Evolutionary conservation across 2,888 invertebrate species (phyloP), one percentile per base, ranked within the genome.

Genomic region (Perithous albicinctus): DNA sequence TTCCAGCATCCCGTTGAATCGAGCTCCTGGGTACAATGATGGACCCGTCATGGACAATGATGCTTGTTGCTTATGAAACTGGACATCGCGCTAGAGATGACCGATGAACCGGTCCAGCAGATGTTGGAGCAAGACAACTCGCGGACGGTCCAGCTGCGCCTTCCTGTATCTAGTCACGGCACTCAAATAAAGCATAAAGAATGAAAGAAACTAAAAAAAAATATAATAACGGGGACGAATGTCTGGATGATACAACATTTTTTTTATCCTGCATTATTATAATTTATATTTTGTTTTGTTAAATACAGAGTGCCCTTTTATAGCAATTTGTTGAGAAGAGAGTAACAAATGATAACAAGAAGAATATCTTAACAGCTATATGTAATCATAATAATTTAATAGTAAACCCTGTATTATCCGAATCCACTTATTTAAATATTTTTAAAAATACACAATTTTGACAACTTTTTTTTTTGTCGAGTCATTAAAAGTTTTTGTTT

Each of bases 41-140:
- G 91, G 91, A 90, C 91, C 90, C 89, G 88, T 88, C 84, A 72
- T 83, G 85, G 86, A 90, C 87, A 88, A 89, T 87, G 86, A 89
- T 86, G 82, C 80, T 78, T 81, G 76, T 64, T 51, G 84, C 84
- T 86, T 84, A 82, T 82, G 82, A 87, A 87, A 89, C 89, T 89
- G 90, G 90, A 90, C 88, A 90, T 88, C 79, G 84, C 85, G 85
- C n/a, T n/a, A 83, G 88, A 90, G 90, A 91, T 90, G 90, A 90
- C 87, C 88, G 89, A 90, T 91, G 91, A 92, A 90, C 90, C 87
- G 82, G 90, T 89, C 88, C 85, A 90, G 92, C 93, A 93, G 93
- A 93, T 92, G 93, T 90, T 78, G 78, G 73, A 61, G 80, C 85
- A 80, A 77, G 72, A 82, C 67, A 56, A 38, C 76, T 78, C 59